Percentiles rank a stretch among this genome's conserved stretches.
Evolutionary conservation across 2,113 vertebrate genomes (phyloP).

Genomic region (Cairina moschata): DNA sequence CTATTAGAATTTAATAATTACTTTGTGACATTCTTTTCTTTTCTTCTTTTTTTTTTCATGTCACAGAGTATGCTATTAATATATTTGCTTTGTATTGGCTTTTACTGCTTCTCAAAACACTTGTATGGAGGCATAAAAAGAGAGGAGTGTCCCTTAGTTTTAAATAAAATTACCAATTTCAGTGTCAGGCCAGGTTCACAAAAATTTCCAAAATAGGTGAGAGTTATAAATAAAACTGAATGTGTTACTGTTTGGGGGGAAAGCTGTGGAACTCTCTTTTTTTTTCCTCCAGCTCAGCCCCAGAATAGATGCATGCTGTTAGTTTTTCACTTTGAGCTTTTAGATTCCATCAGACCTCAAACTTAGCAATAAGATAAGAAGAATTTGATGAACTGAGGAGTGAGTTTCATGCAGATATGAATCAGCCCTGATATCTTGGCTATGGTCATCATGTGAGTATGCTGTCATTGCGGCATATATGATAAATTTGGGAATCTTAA

Average conservation of each 20-base stretch:
- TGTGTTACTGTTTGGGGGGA: conserved; percentile 56
- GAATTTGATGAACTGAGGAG: conserved; percentile 45
- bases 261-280: conserved; percentile 51
- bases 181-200: conserved; percentile 46
- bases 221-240: conserved; percentile 57
- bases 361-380: conserved; percentile 52
- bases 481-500: conserved; percentile 41
- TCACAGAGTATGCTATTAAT: background rate
- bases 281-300: conserved; percentile 50
- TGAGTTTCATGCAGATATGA: conserved; percentile 58
- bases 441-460: conserved; percentile 48
- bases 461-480: conserved; percentile 41
- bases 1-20: background rate
- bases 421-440: conserved; percentile 56
- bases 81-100: background rate
- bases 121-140: background rate
- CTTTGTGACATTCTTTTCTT: background rate
- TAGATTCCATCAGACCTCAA: conserved; percentile 42
- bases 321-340: conserved; percentile 51
- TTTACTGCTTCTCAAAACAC: background rate
- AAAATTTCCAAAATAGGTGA: conserved; percentile 59
- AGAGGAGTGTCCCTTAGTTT: conserved; percentile 6
- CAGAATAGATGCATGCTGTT: conserved; percentile 60
- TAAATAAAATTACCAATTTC: conserved; percentile 1
- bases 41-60: background rate